Evolutionary conservation across 2,888 invertebrate species (phyloP), one percentile per base, ranked within the genome.

Genomic region (Phengaris alcon): DNA sequence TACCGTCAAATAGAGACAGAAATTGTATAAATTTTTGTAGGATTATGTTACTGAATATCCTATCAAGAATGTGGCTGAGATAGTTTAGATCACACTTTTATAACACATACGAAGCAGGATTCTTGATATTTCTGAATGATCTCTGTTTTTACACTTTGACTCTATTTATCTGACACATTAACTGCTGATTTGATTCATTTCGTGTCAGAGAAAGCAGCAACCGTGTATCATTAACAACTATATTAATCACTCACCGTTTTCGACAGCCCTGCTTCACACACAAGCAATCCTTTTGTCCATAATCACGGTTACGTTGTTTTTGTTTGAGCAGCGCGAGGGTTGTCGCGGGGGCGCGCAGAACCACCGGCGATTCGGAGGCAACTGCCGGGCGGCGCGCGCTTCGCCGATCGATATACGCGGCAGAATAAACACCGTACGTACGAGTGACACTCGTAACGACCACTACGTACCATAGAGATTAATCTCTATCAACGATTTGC

Each of bases 351-450:
- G 82, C 88, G 88, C 82, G 86, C 82, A 85, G 81, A 82, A 79
- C 77, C 80, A 77, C 79, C 82, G 84, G 85, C 82, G 88, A 81
- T 82, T 77, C 82, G 85, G 79, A 80, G 80, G 84, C 82, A 87
- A 91, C 91, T 92, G 90, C 88, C 82, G 83, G 83, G 85, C 87
- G 87, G 88, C 88, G 89, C 88, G 87, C 88, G 88, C 87, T 85
- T 83, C 84, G 77, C 81, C 88, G 93, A 91, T 93, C 93, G 93
- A 93, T 93, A 93, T 87, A 89, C 90, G 90, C 87, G 90, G 87
- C 88, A 91, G 93, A 91, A 92, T 90, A 92, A 93, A 93, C 93
- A 93, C 88, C 89, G 90, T 90, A 90, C 90, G 64, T 85, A 86
- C 85, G 82, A 86, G 82, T 81, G 80, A 82, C 85, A 82, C 83